These are phyloP conservation scores for Neodiprion lecontei DNA, from an alignment of 1,140 invertebrate species.

Conservation along the genomic window DNA sequence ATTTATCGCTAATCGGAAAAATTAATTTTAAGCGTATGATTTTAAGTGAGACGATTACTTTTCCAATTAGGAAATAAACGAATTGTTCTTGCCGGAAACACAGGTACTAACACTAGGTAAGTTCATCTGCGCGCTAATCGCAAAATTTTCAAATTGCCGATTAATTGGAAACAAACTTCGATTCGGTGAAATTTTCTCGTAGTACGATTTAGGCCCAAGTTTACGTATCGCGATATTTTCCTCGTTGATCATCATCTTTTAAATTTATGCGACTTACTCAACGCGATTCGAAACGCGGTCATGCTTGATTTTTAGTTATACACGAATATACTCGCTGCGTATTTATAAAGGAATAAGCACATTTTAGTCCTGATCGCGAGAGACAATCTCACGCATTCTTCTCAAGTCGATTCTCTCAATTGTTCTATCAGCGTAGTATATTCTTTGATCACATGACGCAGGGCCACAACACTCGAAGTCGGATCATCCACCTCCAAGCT, in stretches of 20 bases:
- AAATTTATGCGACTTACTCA: slow-evolving; percentile 8
- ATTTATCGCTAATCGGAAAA: too few relatives aligned
- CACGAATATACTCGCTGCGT: neutral
- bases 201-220: neutral
- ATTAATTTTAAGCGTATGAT: too few relatives aligned
- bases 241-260: neutral
- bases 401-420: neutral
- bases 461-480: neutral
- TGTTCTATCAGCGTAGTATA: neutral
- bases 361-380: neutral
- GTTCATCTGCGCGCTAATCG: too few relatives aligned
- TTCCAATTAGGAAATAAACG: neutral
- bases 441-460: slow-evolving; percentile 1
- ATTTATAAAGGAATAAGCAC: neutral
- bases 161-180: neutral
- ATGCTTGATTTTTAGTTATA: neutral
- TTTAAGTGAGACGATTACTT: neutral
- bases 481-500: neutral
- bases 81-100: neutral
- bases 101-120: neutral
- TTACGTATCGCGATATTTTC: neutral
- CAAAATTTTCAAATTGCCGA: neutral
- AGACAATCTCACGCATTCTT: neutral
- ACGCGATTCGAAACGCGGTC: neutral
- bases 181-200: neutral